Base-by-base conservation (phyloP, 2,888 invertebrate genomes). In the Netelia virgata region DNA sequence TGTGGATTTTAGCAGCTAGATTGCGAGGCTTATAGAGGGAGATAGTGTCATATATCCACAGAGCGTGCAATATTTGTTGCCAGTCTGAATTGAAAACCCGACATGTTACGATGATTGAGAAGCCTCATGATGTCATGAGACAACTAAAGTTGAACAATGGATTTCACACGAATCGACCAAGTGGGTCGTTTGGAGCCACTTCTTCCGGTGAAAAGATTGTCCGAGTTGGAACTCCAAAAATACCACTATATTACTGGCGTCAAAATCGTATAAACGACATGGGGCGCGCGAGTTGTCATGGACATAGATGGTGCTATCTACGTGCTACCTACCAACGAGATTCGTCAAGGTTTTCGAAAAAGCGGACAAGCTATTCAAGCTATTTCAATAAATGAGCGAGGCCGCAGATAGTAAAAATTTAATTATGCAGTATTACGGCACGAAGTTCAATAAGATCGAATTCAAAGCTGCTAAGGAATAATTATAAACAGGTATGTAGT, bases 321-420 rank as follows among this genome's bases (percentile, higher is more conserved):
- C 53, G 69, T 69, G 69, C 28, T 69, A 20, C 14, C 69, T 69
- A 14, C 69, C 69, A 14, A 8, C 11, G 10, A 43, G 53, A 43
- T 66, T 66, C 20, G 66, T 47, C 66, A 66, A 66, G 11, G 47
- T 18, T 6, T 66, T 66, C n/a, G 66, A 66, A 47, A 47, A 66
- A 8, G 66, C n/a, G 10, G 47, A 43, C 16, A 47, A 6, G 10
- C 28, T 66, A n/a, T 47, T 47, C 16, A 47, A 6, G 10, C 28
- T 66, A n/a, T 47, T 47, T 18, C 47, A 20, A 2, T 47, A 66
- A 20, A 66, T 66, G 66, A 47, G 10, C 6, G 18, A 16, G n/a
- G n/a, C n/a, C n/a, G n/a, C n/a, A n/a, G n/a, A n/a, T n/a, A n/a
- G n/a, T n/a, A n/a, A n/a, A n/a, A n/a, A n/a, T n/a, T n/a, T n/a